Conservation (phyloP, 2,113 vertebrate genomes). For the Aegithalos caudatus region DNA sequence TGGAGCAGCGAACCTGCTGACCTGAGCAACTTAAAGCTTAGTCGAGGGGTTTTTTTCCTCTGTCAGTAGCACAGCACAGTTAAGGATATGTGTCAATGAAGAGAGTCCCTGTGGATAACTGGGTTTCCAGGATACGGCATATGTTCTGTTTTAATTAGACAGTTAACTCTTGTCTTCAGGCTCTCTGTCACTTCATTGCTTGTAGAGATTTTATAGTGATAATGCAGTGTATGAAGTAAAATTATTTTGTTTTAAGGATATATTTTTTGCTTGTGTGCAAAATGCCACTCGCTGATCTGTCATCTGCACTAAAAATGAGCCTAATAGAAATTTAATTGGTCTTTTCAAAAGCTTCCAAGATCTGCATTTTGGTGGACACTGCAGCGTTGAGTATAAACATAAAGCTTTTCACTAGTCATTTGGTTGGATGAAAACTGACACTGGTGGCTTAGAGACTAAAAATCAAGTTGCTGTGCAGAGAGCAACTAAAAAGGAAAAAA, state of each 20-base stretch:
- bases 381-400: background rate
- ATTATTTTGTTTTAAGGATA: background rate
- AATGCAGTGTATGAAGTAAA: background rate
- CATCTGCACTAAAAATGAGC: background rate
- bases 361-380: background rate
- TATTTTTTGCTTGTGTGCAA: background rate
- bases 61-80: background rate
- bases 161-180: background rate
- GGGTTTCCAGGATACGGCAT: slow-evolving; percentile 42
- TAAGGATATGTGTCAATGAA: slow-evolving; percentile 25
- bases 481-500: background rate
- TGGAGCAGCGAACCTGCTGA: background rate
- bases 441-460: background rate
- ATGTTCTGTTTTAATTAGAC: slow-evolving; percentile 42
- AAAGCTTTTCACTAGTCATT: background rate
- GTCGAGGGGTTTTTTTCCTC: background rate
- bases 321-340: background rate
- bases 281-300: background rate
- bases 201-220: background rate
- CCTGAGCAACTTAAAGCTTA: slow-evolving; percentile 15
- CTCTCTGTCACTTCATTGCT: background rate
- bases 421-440: background rate
- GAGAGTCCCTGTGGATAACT: slow-evolving; percentile 15
- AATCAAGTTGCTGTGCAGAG: background rate
- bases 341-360: background rate